These are phyloP conservation scores for Priocnemis perturbator DNA, from an alignment of 2,888 invertebrate species.

Conservation along the genomic window DNA sequence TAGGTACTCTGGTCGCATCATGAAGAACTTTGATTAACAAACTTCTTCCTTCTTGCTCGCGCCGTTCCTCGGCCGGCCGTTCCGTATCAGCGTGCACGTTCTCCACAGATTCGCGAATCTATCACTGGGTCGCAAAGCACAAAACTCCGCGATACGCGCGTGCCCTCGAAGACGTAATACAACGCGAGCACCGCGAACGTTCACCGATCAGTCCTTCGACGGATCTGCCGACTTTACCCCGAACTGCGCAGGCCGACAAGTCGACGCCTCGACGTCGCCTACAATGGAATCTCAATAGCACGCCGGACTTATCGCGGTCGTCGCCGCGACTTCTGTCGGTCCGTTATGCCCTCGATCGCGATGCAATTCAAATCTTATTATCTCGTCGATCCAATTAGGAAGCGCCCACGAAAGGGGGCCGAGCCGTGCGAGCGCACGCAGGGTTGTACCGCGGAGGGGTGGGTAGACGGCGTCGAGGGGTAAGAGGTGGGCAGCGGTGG, in stretches of 20 bases:
- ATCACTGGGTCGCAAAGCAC: no score
- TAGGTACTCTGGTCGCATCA: no score
- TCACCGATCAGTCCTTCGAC: no score
- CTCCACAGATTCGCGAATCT: no score
- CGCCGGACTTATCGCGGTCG: constrained; percentile 20
- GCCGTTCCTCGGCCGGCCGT: background rate
- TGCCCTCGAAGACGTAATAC: no score
- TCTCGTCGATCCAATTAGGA: constrained; percentile 67
- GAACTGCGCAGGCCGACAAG: no score
- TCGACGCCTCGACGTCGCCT: no score
- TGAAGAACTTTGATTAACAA: no score
- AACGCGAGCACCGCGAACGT: no score
- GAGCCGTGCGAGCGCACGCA: constrained; percentile 4
- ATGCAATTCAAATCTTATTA: constrained; percentile 70
- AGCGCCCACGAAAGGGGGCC: constrained; percentile 23
- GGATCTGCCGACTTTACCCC: no score
- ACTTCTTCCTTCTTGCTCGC: background rate
- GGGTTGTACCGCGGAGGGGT: constrained; percentile 28
- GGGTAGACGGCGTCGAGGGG: constrained; percentile 20
- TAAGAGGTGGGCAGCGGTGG: constrained; percentile 26
- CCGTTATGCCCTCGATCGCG: constrained; percentile 56
- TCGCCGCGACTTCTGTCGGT: constrained; percentile 34
- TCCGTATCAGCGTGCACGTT: background rate
- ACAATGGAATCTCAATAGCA: no score
- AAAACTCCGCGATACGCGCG: no score